Evolutionary conservation across 37 sponge, comb jelly and placozoan species (phyloP), one percentile per base, ranked within the genome.

Genomic region (Chondrilla cf. caribensis): DNA sequence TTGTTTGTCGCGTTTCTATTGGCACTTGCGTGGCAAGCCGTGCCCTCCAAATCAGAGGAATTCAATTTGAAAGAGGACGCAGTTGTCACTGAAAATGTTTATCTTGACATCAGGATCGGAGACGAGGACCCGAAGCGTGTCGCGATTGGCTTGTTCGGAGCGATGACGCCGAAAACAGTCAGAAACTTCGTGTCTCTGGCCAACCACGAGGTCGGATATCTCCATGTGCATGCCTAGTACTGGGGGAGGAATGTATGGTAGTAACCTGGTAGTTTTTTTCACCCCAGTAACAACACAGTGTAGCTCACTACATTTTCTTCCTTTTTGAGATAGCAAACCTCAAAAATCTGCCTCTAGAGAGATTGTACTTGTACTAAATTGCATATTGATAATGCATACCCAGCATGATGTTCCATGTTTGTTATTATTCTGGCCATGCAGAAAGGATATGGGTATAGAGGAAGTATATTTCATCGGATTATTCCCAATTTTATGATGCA

Each of bases 401-500:
- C n/a, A n/a, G n/a, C n/a, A n/a, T n/a, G n/a, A n/a, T n/a, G n/a
- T n/a, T n/a, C n/a, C n/a, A n/a, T n/a, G n/a, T n/a, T n/a, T n/a
- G n/a, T n/a, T n/a, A n/a, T n/a, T n/a, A n/a, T n/a, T n/a, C n/a
- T n/a, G n/a, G n/a, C n/a, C n/a, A n/a, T 78, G 35, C 55, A 89
- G 89, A 73, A 84, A 55, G 89, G 83, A 0, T 93, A 84, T 82
- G 90, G 93, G 26, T 89, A 93, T 55, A 33, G 80, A 7, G 83
- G 58, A 14, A 58, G 58, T 55, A 73, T 60, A 1, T 93, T 93
- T 43, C 93, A 89, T 60, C 60, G 90, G 38, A 71, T 93, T 70
- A 89, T 89, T 38, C 58, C 87, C 24, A 81, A 86, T 21, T 92
- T 92, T 64, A 92, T 92, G 93, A 88, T 92, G 87, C 93, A 92